phyloP scores from a whole-genome alignment of 2,888 invertebrate species.

The Diplazon laetatorius region DNA sequence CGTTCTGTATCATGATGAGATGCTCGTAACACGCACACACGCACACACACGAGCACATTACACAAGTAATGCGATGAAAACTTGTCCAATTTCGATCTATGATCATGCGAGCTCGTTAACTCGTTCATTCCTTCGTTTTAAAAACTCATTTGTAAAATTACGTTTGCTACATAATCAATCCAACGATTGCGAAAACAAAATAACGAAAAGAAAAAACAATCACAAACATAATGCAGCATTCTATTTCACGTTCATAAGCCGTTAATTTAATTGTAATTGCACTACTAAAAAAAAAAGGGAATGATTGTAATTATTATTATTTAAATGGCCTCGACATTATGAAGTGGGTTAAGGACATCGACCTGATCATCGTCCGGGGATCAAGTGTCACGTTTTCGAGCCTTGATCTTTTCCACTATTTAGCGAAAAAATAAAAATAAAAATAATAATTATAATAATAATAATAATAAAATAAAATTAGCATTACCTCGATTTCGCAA shows the following conservation, averaged over 20 bases:
- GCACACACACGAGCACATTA: neutral
- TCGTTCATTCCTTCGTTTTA: slow-evolving; percentile 28
- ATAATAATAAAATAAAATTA: no score
- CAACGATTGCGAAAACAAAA: slow-evolving; percentile 2
- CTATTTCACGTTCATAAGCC: neutral
- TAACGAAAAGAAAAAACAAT: no score
- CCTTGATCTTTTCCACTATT: slow-evolving; percentile 13
- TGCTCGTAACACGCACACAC: neutral
- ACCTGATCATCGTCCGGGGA: slow-evolving; percentile 32
- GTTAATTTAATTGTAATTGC: neutral
- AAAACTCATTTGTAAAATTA: slow-evolving; percentile 21
- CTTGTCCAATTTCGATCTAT: slow-evolving; percentile 37
- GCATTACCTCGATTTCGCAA: no score
- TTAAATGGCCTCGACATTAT: slow-evolving; percentile 27
- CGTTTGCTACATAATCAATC: neutral
- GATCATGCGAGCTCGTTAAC: slow-evolving; percentile 23
- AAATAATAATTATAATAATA: neutral
- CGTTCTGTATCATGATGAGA: neutral
- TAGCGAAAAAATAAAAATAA: neutral
- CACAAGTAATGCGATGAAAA: no score
- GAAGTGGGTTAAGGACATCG: slow-evolving; percentile 52
- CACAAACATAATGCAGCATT: neutral
- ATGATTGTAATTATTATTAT: neutral
- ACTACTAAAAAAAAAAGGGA: no score
- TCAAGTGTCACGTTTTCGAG: slow-evolving; percentile 8